Conservation (phyloP, 2,113 vertebrate species). For the Megaceryle maxima region DNA sequence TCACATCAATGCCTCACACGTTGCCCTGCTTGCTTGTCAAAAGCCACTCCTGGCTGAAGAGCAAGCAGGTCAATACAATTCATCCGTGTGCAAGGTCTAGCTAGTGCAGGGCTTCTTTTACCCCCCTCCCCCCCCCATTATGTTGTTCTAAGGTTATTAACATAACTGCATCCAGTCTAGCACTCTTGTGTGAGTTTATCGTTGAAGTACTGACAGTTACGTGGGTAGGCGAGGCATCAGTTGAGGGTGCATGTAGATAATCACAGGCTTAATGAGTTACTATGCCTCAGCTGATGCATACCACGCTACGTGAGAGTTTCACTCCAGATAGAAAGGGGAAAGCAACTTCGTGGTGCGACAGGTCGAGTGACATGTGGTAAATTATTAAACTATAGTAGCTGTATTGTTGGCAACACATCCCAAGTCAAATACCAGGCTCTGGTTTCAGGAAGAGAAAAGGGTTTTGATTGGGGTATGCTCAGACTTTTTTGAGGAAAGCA, state of each 20-base stretch:
- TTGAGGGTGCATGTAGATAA: not conserved
- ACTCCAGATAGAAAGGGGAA: not conserved
- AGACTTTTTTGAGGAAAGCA: not conserved
- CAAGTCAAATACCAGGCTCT: not conserved
- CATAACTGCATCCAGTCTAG: not conserved
- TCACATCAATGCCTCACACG: accelerated
- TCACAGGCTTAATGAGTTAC: not conserved
- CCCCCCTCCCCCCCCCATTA: not conserved
- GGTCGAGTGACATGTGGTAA: not conserved
- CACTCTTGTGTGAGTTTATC: not conserved
- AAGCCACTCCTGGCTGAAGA: not conserved
- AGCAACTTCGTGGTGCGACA: not conserved
- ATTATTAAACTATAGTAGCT: not conserved
- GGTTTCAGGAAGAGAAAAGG: not conserved
- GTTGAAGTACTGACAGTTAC: not conserved
- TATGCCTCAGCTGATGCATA: not conserved
- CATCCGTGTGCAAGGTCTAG: accelerated
- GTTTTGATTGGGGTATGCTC: accelerated
- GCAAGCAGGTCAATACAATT: not conserved
- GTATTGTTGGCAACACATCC: not conserved
- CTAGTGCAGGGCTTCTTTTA: not conserved
- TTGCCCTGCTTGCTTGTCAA: not conserved
- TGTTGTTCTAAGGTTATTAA: not conserved
- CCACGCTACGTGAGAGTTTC: not conserved
- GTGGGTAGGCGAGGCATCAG: not conserved